A percentile compares a stretch with the other conserved stretches of the same genome.
Conservation (phyloP, 2,888 invertebrate genomes). For the Noctua janthe region DNA sequence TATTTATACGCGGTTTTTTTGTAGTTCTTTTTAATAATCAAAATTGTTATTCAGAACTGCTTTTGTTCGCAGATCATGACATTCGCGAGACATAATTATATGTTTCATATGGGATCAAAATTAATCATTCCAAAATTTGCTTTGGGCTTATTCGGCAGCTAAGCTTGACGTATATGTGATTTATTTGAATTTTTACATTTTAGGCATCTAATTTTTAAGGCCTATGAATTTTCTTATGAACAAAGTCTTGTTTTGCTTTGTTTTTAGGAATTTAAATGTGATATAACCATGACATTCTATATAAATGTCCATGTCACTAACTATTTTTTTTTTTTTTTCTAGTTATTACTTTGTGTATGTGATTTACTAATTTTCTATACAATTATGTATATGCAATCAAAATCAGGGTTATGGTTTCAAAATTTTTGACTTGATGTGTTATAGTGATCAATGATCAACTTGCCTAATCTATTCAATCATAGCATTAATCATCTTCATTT, state of each 20-base stretch:
- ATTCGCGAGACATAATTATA: conserved; percentile 11
- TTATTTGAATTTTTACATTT: conserved; percentile 33
- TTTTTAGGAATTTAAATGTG: conserved; percentile 62
- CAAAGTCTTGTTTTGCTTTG: conserved; percentile 48
- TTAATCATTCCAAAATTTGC: conserved; percentile 68
- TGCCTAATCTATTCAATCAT: conserved; percentile 53
- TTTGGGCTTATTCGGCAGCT: conserved; percentile 54
- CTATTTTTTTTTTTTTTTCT: conserved; percentile 56
- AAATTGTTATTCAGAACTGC: conserved; percentile 11
- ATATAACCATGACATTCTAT: conserved; percentile 71
- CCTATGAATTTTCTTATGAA: conserved; percentile 52
- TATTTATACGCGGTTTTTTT: conserved; percentile 11
- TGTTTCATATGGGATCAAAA: conserved; percentile 66
- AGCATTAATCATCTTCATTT: conserved; percentile 4
- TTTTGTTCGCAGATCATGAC: conserved; percentile 32
- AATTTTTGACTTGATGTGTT: conserved; percentile 54
- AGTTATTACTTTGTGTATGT: conserved; percentile 63
- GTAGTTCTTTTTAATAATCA: conserved; percentile 7
- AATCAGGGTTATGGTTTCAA: conserved; percentile 70
- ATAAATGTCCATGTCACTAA: conserved; percentile 69
- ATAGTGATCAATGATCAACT: conserved; percentile 65
- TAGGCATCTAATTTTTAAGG: conserved; percentile 55
- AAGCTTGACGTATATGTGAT: conserved; percentile 53
- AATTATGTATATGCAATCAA: conserved; percentile 72
- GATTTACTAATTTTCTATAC: conserved; percentile 60